A percentile compares a stretch with the other conserved stretches of the same genome.
Evolutionary conservation across 2,797 vertebrate species (phyloP).

Genomic region (Acrossocheilus wenchowensis): DNA sequence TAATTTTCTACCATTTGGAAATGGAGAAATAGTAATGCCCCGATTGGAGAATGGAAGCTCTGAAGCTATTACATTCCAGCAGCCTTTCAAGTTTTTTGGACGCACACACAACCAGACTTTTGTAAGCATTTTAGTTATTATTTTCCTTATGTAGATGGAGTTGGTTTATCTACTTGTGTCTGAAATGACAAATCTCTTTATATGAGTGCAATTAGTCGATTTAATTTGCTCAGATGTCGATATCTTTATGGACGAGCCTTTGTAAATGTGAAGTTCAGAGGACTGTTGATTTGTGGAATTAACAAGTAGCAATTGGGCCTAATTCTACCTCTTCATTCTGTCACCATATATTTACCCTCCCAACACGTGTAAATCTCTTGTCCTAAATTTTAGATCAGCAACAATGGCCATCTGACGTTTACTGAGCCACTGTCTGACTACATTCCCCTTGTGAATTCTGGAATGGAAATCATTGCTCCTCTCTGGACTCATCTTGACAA

Average conservation of each 20-base stretch:
- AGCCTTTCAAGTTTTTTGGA: constrained; percentile 19
- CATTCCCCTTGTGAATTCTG: not conserved
- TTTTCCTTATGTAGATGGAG: too few relatives aligned
- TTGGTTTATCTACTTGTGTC: too few relatives aligned
- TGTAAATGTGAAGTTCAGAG: not conserved
- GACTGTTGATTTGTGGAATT: not conserved
- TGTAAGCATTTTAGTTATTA: not conserved
- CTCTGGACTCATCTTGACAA: constrained; percentile 1
- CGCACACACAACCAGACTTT: not conserved
- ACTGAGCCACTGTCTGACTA: not conserved
- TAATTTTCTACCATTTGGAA: not conserved
- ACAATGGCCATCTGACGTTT: not conserved
- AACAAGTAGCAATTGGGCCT: not conserved
- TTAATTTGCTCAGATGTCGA: not conserved
- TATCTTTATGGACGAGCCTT: not conserved
- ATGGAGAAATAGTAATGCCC: not conserved
- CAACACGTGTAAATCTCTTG: not conserved
- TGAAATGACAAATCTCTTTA: not conserved
- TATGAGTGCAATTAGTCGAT: not conserved
- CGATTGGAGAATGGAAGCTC: constrained; percentile 1
- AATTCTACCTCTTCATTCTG: not conserved
- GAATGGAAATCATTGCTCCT: constrained; percentile 2
- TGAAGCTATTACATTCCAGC: not conserved
- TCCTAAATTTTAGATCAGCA: not conserved
- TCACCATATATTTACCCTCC: not conserved